A percentile compares a stretch with the other conserved stretches of the same genome.
Conservation (phyloP, 2,888 invertebrate species). For the Theristus sp. region DNA sequence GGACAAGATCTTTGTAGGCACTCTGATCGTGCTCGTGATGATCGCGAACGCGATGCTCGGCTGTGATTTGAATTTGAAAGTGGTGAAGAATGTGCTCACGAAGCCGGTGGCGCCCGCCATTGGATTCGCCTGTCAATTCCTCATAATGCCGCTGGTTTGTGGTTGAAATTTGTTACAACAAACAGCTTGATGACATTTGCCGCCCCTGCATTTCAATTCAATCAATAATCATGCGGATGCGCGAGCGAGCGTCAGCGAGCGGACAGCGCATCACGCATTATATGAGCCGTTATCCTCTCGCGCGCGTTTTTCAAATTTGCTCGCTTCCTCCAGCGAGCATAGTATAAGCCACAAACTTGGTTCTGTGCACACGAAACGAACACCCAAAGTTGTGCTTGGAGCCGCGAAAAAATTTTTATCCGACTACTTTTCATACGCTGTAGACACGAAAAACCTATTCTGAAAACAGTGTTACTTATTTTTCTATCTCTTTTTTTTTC, state of each 20-base stretch:
- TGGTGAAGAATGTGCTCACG: slow-evolving; percentile 28
- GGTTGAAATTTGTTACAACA: neutral
- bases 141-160: slow-evolving; percentile 39
- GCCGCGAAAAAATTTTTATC: too few species aligned
- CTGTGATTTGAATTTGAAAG: slow-evolving; percentile 22
- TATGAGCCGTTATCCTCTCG: neutral
- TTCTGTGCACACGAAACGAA: too few species aligned
- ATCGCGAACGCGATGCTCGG: slow-evolving; percentile 26
- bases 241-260: neutral
- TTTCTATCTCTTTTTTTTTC: too few species aligned
- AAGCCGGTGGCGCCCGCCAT: slow-evolving; percentile 37
- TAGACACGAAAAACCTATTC: too few species aligned
- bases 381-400: too few species aligned
- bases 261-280: neutral
- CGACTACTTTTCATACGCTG: too few species aligned
- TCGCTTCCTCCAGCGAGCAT: too few species aligned
- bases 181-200: too few species aligned
- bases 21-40: slow-evolving; percentile 20
- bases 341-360: too few species aligned
- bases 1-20: slow-evolving; percentile 20
- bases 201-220: too few species aligned
- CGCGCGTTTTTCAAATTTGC: too few species aligned
- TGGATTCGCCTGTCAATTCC: slow-evolving; percentile 37
- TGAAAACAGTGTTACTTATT: too few species aligned
- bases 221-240: neutral